phyloP scores from a whole-genome alignment of 2,797 vertebrate genomes.

The Gobionotothen gibberifrons region DNA sequence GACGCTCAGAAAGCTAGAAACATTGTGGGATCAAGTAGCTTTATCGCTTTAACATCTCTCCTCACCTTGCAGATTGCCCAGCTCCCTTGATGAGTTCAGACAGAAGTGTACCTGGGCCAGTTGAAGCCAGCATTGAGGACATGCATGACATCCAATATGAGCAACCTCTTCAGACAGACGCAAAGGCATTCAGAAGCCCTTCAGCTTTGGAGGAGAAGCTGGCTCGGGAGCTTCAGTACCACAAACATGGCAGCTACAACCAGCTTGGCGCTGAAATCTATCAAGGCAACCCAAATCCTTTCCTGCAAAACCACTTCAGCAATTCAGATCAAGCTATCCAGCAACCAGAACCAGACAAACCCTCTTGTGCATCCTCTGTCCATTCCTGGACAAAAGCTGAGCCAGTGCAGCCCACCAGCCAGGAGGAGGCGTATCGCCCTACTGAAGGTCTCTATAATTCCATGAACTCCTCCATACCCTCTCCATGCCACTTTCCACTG shows the following conservation, averaged over 20 bases:
- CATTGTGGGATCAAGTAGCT: neutral
- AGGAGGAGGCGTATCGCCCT: slow-evolving; percentile 28
- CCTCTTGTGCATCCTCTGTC: slow-evolving; percentile 72
- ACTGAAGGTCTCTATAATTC: slow-evolving; percentile 25
- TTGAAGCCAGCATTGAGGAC: slow-evolving; percentile 86
- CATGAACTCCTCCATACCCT: neutral
- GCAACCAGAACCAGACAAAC: slow-evolving; percentile 45
- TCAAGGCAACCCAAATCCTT: slow-evolving; percentile 11
- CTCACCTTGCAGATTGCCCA: slow-evolving; percentile 83
- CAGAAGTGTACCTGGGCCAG: slow-evolving; percentile 44
- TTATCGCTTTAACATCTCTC: slow-evolving; percentile 5
- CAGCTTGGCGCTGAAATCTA: slow-evolving; percentile 37
- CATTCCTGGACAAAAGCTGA: slow-evolving; percentile 79
- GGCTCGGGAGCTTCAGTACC: slow-evolving; percentile 89
- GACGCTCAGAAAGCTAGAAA: neutral
- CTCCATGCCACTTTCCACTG: slow-evolving; percentile 5
- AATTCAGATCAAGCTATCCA: slow-evolving; percentile 15
- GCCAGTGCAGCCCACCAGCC: slow-evolving; percentile 42
- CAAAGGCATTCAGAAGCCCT: neutral
- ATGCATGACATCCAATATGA: slow-evolving; percentile 40
- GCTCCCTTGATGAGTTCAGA: slow-evolving; percentile 89
- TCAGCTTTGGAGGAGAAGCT: slow-evolving; percentile 87
- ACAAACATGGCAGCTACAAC: slow-evolving; percentile 84
- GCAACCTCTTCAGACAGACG: slow-evolving; percentile 67
- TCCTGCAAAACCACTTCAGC: slow-evolving; percentile 2